Base-by-base conservation (phyloP, 1,140 invertebrate species). In the Solenopsis fugax region DNA sequence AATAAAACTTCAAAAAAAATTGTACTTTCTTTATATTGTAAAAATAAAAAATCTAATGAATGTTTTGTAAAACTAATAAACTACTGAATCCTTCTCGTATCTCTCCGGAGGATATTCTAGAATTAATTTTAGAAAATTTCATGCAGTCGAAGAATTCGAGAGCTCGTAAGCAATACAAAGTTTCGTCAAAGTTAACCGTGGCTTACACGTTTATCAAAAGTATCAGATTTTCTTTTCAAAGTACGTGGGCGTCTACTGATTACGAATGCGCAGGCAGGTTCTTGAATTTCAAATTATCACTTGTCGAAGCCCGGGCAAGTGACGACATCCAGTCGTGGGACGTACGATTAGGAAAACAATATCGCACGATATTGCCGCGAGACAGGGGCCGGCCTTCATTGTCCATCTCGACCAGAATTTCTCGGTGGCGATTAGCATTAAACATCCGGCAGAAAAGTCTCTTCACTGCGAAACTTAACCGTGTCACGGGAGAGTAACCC, bases 241-340 rank as follows among this genome's bases (percentile, higher is more conserved):
- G 24, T 21, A 48, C 52, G 45, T 29, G 10, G 29, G 67, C 21
- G 21, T 21, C 29, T 9, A 6, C 29, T 37, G 24, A 45, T 82
- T 82, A 48, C 41, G 67, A 48, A 82, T 82, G 37, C 54, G 6
- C 52, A 45, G 72, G 16, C 67, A 34, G 24, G 41, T 75, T 45
- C n/a, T 84, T 60, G 80, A 84, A 84, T 84, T 75, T 75, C 80
- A 84, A 75, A 84, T 84, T 60, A 50, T 75, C 52, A 34, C 18
- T 58, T 60, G 67, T 73, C 69, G 21, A 60, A 37, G 54, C n/a
- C 2, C 54, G 21, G 52, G 58, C 65, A 58, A 69, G 52, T 58
- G 60, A 78, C 76, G 48, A 7, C 29, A 80, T 80, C 13, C 80
- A 34, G 50, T 73, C 67, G 45, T 72, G 41, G 13, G 80, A 48